Evolutionary conservation across 2,113 vertebrate species (phyloP).

Genomic region (Cheirogaleus medius): DNA sequence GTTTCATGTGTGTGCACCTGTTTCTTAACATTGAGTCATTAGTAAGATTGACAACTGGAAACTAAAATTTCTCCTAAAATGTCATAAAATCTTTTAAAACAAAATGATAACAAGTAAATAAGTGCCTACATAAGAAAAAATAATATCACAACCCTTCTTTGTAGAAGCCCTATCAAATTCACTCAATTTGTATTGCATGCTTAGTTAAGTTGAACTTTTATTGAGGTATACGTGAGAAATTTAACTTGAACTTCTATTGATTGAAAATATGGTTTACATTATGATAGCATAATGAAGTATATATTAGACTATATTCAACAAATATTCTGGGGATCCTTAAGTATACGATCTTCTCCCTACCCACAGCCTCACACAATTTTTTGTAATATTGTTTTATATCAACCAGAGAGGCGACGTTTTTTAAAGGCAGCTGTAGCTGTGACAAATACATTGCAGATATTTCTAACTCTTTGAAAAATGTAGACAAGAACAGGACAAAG

Average conservation of each 20-base stretch:
- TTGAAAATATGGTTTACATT: neutral
- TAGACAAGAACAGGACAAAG: slow-evolving; percentile 79
- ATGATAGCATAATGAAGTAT: neutral
- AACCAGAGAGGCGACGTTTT: slow-evolving; percentile 17
- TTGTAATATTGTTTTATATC: neutral
- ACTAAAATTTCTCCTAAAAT: neutral
- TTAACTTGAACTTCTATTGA: neutral
- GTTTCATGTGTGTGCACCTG: neutral
- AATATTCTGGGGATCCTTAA: neutral
- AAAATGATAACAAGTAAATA: neutral
- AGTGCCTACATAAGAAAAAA: neutral
- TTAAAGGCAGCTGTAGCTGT: slow-evolving; percentile 57
- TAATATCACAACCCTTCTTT: neutral
- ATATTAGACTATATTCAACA: neutral
- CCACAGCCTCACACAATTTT: neutral
- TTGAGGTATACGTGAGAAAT: neutral
- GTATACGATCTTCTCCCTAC: neutral
- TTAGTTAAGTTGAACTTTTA: neutral
- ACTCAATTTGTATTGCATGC: neutral
- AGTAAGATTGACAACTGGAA: neutral
- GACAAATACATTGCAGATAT: slow-evolving; percentile 67
- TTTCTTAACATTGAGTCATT: neutral
- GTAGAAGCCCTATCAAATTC: neutral
- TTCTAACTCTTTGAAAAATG: slow-evolving; percentile 77
- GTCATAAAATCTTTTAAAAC: neutral